phyloP scores from a whole-genome alignment of 2,888 invertebrate species.

The Drosophila prolongata region DNA sequence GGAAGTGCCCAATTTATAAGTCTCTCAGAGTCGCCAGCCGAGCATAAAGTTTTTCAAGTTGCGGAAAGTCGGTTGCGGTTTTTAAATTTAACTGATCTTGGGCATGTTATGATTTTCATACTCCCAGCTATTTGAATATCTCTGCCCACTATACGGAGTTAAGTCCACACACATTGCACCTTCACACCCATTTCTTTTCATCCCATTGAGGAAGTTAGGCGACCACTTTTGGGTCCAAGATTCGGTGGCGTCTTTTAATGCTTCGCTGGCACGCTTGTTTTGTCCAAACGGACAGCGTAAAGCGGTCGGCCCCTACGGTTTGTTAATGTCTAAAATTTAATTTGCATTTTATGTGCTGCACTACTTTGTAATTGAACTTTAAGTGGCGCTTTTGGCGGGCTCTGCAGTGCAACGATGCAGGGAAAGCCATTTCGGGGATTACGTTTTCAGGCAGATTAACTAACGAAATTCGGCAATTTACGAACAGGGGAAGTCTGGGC shows the following conservation, averaged over 20 bases:
- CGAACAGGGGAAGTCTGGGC: conserved; percentile 23
- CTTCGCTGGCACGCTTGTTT: conserved; percentile 53
- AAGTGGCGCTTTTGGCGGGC: conserved; percentile 28
- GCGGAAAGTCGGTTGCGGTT: conserved; percentile 72
- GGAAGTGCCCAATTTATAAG: conserved; percentile 55
- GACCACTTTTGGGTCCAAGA: conserved; percentile 31
- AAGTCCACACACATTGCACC: conserved; percentile 25
- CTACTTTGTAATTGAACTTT: conserved; percentile 55
- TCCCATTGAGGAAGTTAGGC: conserved; percentile 51
- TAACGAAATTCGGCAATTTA: conserved; percentile 19
- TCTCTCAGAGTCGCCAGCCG: conserved; percentile 47
- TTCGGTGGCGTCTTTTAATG: conserved; percentile 65
- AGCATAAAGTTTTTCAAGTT: conserved; percentile 67
- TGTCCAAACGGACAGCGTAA: conserved; percentile 31
- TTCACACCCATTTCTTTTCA: conserved; percentile 14
- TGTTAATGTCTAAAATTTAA: conserved; percentile 48
- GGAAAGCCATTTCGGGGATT: conserved; percentile 30
- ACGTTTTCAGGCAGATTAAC: conserved; percentile 25
- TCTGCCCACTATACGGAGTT: conserved; percentile 32
- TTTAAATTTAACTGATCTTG: conserved; percentile 64
- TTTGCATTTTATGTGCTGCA: conserved; percentile 57
- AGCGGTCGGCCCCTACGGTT: conserved; percentile 32
- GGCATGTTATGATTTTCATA: conserved; percentile 62
- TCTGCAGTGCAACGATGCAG: conserved; percentile 28
- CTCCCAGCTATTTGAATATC: conserved; percentile 57